Conservation (phyloP, 2,888 invertebrate species). For the Xylota segnis region DNA sequence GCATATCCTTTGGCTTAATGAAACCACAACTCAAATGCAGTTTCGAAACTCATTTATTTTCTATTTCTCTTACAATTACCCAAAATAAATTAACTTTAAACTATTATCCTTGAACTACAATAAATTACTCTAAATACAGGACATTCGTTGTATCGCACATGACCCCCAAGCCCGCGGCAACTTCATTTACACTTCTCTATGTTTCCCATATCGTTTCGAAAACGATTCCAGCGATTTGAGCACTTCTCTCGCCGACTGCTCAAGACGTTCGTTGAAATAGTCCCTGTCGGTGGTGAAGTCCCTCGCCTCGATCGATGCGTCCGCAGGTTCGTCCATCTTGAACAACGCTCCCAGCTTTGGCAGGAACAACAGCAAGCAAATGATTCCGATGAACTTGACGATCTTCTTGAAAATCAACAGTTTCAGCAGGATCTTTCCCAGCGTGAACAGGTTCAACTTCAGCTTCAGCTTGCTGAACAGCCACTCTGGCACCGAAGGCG, state of each 20-base stretch:
- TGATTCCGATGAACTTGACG: conserved; percentile 91
- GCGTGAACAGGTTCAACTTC: conserved; percentile 89
- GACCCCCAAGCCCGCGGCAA: not conserved
- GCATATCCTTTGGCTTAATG: too few relatives aligned
- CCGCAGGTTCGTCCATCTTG: conserved; percentile 79
- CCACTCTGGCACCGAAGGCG: conserved; percentile 83
- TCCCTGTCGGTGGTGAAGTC: conserved; percentile 49
- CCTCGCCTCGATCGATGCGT: conserved; percentile 58
- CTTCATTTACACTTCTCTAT: conserved; percentile 20
- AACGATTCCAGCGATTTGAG: conserved; percentile 53
- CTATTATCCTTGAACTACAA: conserved; percentile 28
- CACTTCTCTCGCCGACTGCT: conserved; percentile 58
- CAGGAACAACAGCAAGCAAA: conserved; percentile 90
- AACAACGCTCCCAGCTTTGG: conserved; percentile 87
- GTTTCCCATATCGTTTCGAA: conserved; percentile 56
- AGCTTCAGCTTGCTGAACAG: conserved; percentile 89
- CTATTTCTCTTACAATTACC: conserved; percentile 14
- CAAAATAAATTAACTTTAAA: conserved; percentile 46
- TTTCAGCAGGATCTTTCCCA: conserved; percentile 91
- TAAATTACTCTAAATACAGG: conserved; percentile 40
- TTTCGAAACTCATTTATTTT: conserved; percentile 44
- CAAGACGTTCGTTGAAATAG: conserved; percentile 58
- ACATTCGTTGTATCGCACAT: conserved; percentile 20
- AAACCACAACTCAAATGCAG: not conserved
- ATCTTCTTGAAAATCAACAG: conserved; percentile 92